These are phyloP conservation scores for Drosophila glabriapex DNA, from an alignment of 2,888 invertebrate species.

Conservation along the genomic window DNA sequence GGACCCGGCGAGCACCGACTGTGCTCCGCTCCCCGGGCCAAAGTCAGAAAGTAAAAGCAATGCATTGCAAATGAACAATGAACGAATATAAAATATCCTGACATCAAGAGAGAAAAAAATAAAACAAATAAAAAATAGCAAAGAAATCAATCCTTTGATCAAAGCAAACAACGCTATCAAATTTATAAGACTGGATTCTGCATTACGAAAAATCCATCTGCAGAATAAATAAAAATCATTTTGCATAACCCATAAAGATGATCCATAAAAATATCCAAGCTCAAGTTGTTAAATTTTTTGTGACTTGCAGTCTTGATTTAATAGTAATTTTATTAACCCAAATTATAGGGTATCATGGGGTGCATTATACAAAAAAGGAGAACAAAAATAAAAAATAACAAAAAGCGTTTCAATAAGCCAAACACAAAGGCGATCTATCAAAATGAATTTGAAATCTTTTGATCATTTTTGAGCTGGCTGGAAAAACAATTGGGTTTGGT, in stretches of 20 bases:
- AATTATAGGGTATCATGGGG: conserved; percentile 34
- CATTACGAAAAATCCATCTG: background rate
- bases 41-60: conserved; percentile 60
- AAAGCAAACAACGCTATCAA: background rate
- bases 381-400: too few relatives aligned
- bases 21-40: background rate
- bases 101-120: conserved; percentile 1
- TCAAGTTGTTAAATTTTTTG: background rate
- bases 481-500: conserved; percentile 38
- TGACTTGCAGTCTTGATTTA: background rate
- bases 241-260: too few relatives aligned
- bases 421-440: conserved; percentile 72
- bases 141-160: background rate
- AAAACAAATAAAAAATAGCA: background rate
- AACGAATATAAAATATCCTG: conserved; percentile 46
- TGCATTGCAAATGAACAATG: conserved; percentile 27
- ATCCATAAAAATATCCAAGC: too few relatives aligned
- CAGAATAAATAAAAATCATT: background rate
- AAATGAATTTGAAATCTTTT: conserved; percentile 82
- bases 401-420: conserved; percentile 16
- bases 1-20: conserved; percentile 1
- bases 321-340: background rate
- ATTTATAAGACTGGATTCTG: background rate
- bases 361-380: background rate
- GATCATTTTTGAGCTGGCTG: conserved; percentile 75